phyloP scores from a whole-genome alignment of 2,113 vertebrate genomes.

The Suncus etruscus region DNA sequence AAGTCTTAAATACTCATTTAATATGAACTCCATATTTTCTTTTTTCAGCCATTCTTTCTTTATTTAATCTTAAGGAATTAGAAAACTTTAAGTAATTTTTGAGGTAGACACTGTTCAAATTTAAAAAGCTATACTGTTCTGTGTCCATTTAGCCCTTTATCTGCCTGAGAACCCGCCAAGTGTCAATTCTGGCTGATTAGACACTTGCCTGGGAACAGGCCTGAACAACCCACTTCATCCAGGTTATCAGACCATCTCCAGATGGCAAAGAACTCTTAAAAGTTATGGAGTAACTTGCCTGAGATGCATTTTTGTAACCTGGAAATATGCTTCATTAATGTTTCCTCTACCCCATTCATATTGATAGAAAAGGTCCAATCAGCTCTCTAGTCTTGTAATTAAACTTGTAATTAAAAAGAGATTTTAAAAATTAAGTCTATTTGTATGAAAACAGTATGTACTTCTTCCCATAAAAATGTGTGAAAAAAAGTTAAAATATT shows the following conservation, averaged over 20 bases:
- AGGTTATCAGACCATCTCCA: conserved; percentile 32
- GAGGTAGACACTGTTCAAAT: neutral
- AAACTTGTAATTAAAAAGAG: neutral
- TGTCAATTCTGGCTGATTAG: conserved; percentile 21
- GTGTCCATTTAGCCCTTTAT: neutral
- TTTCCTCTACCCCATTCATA: conserved; percentile 40
- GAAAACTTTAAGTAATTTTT: neutral
- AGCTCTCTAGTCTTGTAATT: neutral
- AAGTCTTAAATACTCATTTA: neutral
- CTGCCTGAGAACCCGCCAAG: neutral
- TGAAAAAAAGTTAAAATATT: conserved; percentile 31
- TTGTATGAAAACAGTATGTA: conserved; percentile 49
- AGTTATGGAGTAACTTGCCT: conserved; percentile 40
- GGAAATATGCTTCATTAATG: conserved; percentile 52
- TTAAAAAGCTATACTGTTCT: neutral
- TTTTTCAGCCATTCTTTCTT: conserved; percentile 26
- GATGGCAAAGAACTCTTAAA: conserved; percentile 46
- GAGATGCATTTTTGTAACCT: conserved; percentile 44
- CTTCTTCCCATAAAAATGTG: neutral
- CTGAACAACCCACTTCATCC: conserved; percentile 19
- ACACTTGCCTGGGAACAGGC: neutral
- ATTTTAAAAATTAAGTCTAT: conserved; percentile 6
- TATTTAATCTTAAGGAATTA: conserved; percentile 11
- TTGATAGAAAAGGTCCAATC: conserved; percentile 25
- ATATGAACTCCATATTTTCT: neutral